These are phyloP conservation scores for Crotalus helleri DNA, from an alignment of 2,113 vertebrate species.

Conservation along the genomic window DNA sequence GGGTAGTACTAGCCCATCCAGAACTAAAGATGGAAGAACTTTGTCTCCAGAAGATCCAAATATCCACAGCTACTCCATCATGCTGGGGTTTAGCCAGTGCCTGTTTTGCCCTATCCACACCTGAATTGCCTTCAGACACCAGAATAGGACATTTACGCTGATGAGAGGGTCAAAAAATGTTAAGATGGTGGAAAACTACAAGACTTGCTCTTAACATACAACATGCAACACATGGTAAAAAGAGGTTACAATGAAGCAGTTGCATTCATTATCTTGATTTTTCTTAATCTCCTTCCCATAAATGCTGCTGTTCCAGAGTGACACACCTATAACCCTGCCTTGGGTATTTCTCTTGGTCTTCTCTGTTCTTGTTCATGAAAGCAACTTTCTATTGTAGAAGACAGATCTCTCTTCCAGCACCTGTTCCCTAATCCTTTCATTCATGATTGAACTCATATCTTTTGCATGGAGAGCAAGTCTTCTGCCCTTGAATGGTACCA, in stretches of 20 bases:
- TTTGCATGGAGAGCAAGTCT: background rate
- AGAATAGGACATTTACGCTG: background rate
- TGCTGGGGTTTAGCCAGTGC: background rate
- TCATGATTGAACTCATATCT: background rate
- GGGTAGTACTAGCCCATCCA: background rate
- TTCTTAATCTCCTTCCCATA: background rate
- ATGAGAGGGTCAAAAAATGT: background rate
- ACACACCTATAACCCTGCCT: background rate
- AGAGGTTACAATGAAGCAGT: background rate
- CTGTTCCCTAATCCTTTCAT: background rate
- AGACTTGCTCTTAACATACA: background rate
- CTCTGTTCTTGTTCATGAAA: background rate
- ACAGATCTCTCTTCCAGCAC: background rate
- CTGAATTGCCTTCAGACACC: background rate
- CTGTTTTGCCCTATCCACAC: background rate
- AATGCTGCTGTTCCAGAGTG: background rate
- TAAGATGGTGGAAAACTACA: background rate
- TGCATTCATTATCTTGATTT: background rate
- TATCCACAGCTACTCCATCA: background rate
- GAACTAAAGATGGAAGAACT: background rate
- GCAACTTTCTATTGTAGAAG: background rate
- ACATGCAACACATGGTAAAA: background rate
- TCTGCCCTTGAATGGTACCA: background rate
- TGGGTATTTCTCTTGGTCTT: background rate
- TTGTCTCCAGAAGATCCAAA: background rate